Evolutionary conservation across 2,888 invertebrate species (phyloP), one percentile per base, ranked within the genome.

Genomic region (Electrophaes corylata): DNA sequence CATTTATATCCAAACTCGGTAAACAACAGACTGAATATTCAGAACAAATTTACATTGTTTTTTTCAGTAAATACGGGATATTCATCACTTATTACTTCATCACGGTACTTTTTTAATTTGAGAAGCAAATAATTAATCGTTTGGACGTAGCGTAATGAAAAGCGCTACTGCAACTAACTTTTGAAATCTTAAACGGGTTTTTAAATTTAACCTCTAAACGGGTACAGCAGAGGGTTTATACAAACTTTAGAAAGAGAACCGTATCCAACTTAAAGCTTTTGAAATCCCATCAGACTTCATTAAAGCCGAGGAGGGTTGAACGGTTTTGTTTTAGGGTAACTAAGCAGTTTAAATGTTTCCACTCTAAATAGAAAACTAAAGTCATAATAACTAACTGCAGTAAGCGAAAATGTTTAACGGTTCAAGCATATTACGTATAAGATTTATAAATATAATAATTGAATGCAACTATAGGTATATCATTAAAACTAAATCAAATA

Each of bases 1-100:
- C 57, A 63, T 69, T 70, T 70, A 65, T 57, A 64, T 57, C 52
- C n/a, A 19, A 57, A 51, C 26, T 52, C 18, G 29, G 48, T 47
- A 14, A 52, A 59, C 49, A 60, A 53, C 44, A 18, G 26, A 29
- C 37, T 8, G 10, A 37, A 16, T 2, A 10, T 10, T 1, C 26
- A 4, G 10, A 29, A 29, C 10, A 29, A 26, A 2, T 1, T 23
- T 23, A 23, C 4, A 4, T 2, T 23, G 4, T 23, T 5, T 4
- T 23, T 29, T 29, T 6, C 8, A 29, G 1, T 29, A 29, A 29
- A 2, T 10, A 29, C 3, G 26, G 26, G 10, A 8, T 10, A 29
- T 29, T 10, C 6, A 29, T 1, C 23, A 6, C 6, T 2, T 5
- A 5, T 23, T 23, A 23, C 4, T 23, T 23, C n/a, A n/a, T n/a